Conservation (phyloP, 1,140 invertebrate genomes). For the Halictus rubicundus region DNA sequence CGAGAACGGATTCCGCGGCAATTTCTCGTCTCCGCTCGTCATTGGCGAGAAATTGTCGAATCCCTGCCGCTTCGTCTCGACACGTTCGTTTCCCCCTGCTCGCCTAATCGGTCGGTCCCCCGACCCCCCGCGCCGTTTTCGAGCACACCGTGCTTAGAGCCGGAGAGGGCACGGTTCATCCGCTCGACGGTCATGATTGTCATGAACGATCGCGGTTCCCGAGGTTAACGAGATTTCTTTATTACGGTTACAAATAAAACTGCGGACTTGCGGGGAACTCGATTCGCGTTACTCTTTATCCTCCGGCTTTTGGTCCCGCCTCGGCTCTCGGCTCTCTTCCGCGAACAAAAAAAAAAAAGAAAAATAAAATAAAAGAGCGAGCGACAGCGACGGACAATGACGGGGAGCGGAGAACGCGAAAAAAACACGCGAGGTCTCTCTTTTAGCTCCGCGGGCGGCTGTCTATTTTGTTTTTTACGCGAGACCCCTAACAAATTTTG, state of each 20-base stretch:
- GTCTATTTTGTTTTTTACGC: constrained; percentile 39
- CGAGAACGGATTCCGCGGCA: constrained; percentile 78
- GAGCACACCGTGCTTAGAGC: too few species aligned
- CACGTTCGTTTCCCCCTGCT: constrained; percentile 25
- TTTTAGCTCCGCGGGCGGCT: not conserved
- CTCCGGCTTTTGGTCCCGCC: not conserved
- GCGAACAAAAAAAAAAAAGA: not conserved
- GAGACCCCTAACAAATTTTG: constrained; percentile 46
- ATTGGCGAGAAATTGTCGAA: constrained; percentile 80
- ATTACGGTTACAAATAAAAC: constrained; percentile 52
- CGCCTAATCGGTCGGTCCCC: constrained; percentile 25
- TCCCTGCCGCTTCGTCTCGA: constrained; percentile 57
- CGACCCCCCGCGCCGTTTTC: not conserved
- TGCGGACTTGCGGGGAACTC: constrained; percentile 7
- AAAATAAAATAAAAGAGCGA: too few species aligned
- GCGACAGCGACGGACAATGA: not conserved
- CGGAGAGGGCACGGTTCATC: constrained; percentile 26
- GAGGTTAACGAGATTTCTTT: constrained; percentile 56
- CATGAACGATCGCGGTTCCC: constrained; percentile 36
- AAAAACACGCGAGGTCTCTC: not conserved
- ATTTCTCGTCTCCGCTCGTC: constrained; percentile 75
- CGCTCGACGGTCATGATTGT: constrained; percentile 37
- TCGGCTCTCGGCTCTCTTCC: not conserved
- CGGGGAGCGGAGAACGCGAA: not conserved
- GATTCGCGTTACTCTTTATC: constrained; percentile 17